phyloP scores from a whole-genome alignment of 2,113 vertebrate species.

The Syngnathus scovelli region DNA sequence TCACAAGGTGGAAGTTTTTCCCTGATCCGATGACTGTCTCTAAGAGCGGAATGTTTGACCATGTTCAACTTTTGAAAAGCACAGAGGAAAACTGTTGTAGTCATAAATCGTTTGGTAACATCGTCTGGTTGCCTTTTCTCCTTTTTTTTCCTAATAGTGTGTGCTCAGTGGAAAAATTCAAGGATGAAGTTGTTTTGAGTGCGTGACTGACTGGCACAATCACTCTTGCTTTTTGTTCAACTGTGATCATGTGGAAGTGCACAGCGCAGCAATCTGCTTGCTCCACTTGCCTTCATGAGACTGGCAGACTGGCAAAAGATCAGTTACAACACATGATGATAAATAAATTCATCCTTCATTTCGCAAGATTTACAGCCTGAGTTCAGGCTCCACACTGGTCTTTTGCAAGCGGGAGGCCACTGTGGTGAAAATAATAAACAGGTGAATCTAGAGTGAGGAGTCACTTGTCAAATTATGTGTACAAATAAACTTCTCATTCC shows the following conservation, averaged over 20 bases:
- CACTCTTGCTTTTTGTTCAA: background rate
- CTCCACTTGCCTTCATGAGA: background rate
- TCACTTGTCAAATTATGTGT: background rate
- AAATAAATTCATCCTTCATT: background rate
- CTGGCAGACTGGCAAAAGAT: background rate
- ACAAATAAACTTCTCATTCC: background rate
- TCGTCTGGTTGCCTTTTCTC: background rate
- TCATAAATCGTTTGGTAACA: background rate
- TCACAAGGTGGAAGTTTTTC: too few species aligned
- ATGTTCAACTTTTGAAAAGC: background rate
- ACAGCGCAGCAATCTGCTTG: background rate
- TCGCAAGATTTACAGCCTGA: background rate
- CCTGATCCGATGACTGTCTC: too few species aligned
- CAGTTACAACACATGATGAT: background rate
- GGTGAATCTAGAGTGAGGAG: background rate
- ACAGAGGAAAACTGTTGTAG: background rate
- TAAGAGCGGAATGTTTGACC: background rate
- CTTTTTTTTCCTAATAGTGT: background rate
- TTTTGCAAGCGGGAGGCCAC: background rate
- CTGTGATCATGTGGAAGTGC: slow-evolving; percentile 4
- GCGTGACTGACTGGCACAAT: background rate
- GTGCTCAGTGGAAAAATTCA: slow-evolving; percentile 1
- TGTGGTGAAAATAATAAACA: background rate
- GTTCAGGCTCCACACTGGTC: background rate
- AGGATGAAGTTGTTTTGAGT: background rate